phyloP scores from a whole-genome alignment of 2,113 vertebrate genomes.

The Pedetes capensis region DNA sequence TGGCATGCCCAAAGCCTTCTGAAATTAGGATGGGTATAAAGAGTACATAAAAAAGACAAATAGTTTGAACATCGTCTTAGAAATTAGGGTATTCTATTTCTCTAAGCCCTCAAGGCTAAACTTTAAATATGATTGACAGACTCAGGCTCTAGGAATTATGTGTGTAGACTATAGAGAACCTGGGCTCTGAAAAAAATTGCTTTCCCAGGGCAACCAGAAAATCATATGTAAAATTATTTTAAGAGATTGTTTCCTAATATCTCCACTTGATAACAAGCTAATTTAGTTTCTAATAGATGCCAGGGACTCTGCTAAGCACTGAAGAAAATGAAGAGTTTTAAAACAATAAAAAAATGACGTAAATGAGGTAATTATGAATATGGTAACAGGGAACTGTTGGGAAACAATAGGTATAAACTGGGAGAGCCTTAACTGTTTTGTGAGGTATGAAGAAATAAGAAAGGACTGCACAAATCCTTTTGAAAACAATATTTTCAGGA shows the following conservation, averaged over 20 bases:
- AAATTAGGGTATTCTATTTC: neutral
- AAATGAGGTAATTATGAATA: too few species aligned
- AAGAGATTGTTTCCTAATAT: neutral
- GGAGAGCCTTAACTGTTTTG: too few species aligned
- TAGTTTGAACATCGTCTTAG: neutral
- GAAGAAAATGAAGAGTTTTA: neutral
- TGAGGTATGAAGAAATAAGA: too few species aligned
- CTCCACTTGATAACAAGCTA: neutral
- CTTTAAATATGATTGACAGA: neutral
- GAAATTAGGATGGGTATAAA: slow-evolving; percentile 35
- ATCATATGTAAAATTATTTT: neutral
- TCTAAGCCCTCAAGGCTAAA: neutral
- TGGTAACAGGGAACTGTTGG: too few species aligned
- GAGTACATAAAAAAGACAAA: slow-evolving; percentile 7
- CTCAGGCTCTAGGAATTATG: neutral
- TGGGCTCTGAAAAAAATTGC: neutral
- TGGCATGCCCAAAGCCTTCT: neutral
- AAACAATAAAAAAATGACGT: too few species aligned
- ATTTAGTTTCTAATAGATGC: neutral
- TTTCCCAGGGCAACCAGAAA: neutral
- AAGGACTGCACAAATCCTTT: too few species aligned
- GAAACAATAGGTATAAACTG: too few species aligned
- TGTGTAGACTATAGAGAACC: neutral
- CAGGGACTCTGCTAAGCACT: neutral
- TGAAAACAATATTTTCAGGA: too few species aligned